Conservation (phyloP, 2,888 invertebrate genomes). For the Ormia ochracea region DNA sequence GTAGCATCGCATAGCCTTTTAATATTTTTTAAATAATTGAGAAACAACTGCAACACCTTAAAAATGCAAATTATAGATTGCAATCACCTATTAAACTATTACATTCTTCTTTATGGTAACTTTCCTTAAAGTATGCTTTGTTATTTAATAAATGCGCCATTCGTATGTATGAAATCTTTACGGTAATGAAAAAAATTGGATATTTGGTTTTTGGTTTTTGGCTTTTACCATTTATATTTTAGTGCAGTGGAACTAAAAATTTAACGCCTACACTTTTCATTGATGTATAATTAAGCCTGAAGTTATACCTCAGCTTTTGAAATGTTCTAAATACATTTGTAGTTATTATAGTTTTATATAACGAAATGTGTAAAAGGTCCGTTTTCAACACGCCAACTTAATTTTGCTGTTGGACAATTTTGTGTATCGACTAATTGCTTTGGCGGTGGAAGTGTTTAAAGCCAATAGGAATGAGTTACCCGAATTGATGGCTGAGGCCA, state of each 20-base stretch:
- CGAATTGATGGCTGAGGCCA: constrained; percentile 56
- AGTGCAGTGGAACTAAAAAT: constrained; percentile 12
- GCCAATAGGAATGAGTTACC: constrained; percentile 5
- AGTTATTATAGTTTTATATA: neutral
- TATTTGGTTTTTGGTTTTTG: neutral
- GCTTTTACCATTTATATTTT: constrained; percentile 4
- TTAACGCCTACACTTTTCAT: constrained; percentile 54
- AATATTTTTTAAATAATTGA: neutral
- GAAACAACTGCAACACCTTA: neutral
- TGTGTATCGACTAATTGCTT: constrained; percentile 3
- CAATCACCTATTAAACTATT: neutral
- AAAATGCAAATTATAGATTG: neutral
- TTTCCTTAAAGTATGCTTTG: neutral
- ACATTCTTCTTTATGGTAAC: neutral
- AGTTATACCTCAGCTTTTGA: constrained; percentile 19
- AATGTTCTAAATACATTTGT: neutral
- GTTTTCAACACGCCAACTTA: constrained; percentile 30
- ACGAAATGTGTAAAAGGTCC: constrained; percentile 38
- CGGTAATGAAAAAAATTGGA: neutral
- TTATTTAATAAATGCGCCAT: neutral
- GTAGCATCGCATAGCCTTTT: neutral
- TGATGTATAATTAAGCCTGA: constrained; percentile 56
- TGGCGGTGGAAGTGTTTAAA: neutral
- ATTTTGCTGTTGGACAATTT: constrained; percentile 3
- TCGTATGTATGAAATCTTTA: neutral